Conservation (phyloP, 2,113 vertebrate genomes). For the Xenus cinereus region DNA sequence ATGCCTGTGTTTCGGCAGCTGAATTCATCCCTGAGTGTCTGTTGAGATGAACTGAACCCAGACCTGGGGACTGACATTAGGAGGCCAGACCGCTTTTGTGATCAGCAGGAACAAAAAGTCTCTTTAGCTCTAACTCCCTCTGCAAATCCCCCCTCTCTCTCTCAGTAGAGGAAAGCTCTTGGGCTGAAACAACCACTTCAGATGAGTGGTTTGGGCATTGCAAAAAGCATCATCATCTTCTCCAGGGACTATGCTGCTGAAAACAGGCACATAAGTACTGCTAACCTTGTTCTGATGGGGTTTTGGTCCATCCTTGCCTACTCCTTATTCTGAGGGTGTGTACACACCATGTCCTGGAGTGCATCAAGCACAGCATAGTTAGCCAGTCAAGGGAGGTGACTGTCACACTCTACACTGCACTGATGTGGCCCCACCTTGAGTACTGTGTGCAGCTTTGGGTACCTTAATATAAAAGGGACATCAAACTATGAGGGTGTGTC, state of each 20-base stretch:
- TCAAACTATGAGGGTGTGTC: not conserved
- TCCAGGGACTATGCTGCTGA: not conserved
- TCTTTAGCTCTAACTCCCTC: not conserved
- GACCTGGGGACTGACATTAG: not conserved
- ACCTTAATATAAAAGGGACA: not conserved
- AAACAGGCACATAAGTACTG: not conserved
- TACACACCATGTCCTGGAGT: not conserved
- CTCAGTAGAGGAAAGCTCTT: not conserved
- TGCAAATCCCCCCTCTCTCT: not conserved
- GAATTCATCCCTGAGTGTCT: not conserved
- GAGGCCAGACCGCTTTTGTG: not conserved
- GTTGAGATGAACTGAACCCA: not conserved
- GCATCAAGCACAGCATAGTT: not conserved
- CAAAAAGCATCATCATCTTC: not conserved
- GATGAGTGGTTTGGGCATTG: not conserved
- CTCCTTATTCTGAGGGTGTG: not conserved
- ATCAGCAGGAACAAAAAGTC: not conserved
- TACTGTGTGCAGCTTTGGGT: not conserved
- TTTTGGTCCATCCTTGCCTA: not conserved
- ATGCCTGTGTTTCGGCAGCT: not conserved
- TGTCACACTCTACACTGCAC: not conserved
- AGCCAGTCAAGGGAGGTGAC: not conserved
- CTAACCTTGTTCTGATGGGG: not conserved
- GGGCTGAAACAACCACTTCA: not conserved
- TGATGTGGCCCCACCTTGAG: not conserved